A percentile compares a stretch with the other conserved stretches of the same genome.
These are phyloP conservation scores for Podocnemis expansa DNA, from an alignment of 2,113 vertebrate genomes.

Conservation along the genomic window DNA sequence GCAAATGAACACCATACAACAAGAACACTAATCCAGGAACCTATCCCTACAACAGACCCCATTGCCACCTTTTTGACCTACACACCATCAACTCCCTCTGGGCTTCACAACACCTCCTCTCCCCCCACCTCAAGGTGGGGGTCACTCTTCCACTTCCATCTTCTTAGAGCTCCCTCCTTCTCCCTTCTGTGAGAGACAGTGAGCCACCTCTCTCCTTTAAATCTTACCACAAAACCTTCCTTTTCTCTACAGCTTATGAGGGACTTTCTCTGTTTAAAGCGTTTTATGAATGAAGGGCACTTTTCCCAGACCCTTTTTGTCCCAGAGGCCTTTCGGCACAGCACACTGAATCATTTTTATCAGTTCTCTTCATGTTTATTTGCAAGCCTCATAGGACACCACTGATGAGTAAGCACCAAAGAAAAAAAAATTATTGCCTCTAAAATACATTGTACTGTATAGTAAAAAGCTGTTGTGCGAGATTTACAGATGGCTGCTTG, in stretches of 20 bases:
- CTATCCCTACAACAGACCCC: too few species aligned
- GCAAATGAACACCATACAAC: too few species aligned
- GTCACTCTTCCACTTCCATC: not conserved
- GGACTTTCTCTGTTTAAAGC: not conserved
- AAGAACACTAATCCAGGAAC: too few species aligned
- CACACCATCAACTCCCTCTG: not conserved
- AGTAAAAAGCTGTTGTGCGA: not conserved
- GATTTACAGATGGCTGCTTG: slow-evolving; percentile 41
- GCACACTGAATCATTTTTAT: slow-evolving; percentile 2
- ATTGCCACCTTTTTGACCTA: not conserved
- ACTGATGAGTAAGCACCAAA: slow-evolving; percentile 18
- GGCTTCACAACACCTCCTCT: rapidly evolving
- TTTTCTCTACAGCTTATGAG: not conserved
- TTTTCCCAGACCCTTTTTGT: slow-evolving; percentile 17
- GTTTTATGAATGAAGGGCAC: slow-evolving; percentile 21
- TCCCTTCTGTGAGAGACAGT: not conserved
- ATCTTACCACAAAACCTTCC: not conserved
- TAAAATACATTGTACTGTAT: not conserved
- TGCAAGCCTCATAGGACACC: slow-evolving; percentile 10
- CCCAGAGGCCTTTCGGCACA: not conserved
- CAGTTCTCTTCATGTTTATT: slow-evolving; percentile 12
- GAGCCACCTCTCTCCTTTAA: not conserved
- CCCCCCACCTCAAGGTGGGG: not conserved
- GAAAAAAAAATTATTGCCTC: not conserved
- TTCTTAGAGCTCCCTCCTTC: not conserved